These are phyloP conservation scores for Torymus aiolomorphi DNA, from an alignment of 2,888 invertebrate species.

Conservation along the genomic window DNA sequence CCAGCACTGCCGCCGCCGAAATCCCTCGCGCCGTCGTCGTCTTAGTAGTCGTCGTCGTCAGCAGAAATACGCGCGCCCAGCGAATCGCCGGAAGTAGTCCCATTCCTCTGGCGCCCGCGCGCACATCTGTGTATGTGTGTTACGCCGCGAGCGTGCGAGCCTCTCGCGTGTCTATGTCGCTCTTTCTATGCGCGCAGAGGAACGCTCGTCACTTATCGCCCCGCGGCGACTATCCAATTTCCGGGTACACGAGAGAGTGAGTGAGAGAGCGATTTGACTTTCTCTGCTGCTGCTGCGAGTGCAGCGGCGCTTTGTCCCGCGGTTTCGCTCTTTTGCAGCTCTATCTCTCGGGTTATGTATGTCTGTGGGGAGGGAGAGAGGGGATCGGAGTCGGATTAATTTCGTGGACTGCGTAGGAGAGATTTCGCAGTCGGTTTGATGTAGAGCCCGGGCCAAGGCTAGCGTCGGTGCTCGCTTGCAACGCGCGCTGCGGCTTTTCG, in stretches of 20 bases:
- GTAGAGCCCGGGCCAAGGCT: neutral
- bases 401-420: conserved; percentile 1
- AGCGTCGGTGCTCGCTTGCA: too few species aligned
- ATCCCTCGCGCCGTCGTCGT: neutral
- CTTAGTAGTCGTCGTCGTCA: neutral
- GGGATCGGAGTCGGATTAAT: conserved; percentile 20
- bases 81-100: too few species aligned
- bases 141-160: neutral
- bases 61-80: neutral
- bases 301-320: too few species aligned
- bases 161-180: neutral
- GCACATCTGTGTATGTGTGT: neutral
- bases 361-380: neutral
- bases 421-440: conserved; percentile 29
- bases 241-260: neutral
- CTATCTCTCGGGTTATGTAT: neutral
- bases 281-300: neutral
- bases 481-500: neutral
- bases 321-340: neutral
- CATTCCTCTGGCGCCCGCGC: neutral
- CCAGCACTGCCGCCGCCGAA: neutral
- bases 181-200: neutral
- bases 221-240: conserved; percentile 39
- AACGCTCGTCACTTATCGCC: conserved; percentile 21
- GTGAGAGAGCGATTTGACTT: conserved; percentile 31